Evolutionary conservation across 1,140 invertebrate genomes (phyloP).

Genomic region (Mamestra configurata): DNA sequence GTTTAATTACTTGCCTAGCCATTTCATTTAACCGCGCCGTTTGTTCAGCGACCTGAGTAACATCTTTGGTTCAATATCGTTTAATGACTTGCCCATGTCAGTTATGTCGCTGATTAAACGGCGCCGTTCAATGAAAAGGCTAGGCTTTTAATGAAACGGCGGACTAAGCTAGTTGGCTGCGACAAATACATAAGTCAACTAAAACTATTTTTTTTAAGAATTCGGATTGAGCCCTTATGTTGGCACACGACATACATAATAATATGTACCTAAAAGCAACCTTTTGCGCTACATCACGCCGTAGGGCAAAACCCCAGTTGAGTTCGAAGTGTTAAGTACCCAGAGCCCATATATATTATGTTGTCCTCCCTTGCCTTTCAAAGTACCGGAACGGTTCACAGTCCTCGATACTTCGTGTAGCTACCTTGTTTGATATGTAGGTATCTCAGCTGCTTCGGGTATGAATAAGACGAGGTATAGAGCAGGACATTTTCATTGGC

Average conservation of each 20-base stretch:
- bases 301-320: background rate
- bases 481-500: too few relatives aligned
- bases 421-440: conserved; percentile 8
- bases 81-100: too few relatives aligned
- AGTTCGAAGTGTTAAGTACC: conserved; percentile 30
- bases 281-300: conserved; percentile 7
- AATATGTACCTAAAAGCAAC: background rate
- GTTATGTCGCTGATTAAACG: too few relatives aligned
- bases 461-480: background rate
- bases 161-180: too few relatives aligned
- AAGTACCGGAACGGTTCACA: conserved; percentile 30
- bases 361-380: conserved; percentile 27
- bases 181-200: too few relatives aligned
- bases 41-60: too few relatives aligned
- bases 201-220: background rate
- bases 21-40: too few relatives aligned
- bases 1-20: too few relatives aligned
- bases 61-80: too few relatives aligned
- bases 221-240: background rate
- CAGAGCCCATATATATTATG: background rate
- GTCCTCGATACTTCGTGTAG: conserved; percentile 3
- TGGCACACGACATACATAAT: background rate
- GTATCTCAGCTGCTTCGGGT: background rate
- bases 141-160: too few relatives aligned
- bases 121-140: too few relatives aligned